These are phyloP conservation scores for Onychomys leucogaster DNA, from an alignment of 2,797 vertebrate genomes.

Conservation along the genomic window DNA sequence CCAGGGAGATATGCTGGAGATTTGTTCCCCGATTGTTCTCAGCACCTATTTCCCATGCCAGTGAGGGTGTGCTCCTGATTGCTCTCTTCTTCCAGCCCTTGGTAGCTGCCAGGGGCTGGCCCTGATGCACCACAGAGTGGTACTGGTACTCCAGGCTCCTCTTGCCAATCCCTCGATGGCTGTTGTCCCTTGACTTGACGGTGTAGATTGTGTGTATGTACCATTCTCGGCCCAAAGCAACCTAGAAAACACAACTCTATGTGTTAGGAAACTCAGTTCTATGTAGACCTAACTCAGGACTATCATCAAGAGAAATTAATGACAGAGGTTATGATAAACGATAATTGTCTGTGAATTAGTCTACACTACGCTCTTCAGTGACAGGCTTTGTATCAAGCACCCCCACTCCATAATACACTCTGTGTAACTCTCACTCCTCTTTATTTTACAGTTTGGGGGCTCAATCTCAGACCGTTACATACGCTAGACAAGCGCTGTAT, in stretches of 20 bases:
- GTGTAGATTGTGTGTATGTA: slow-evolving; percentile 97
- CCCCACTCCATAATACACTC: neutral
- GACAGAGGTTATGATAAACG: neutral
- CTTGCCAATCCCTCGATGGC: slow-evolving; percentile 93
- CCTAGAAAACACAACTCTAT: slow-evolving; percentile 87
- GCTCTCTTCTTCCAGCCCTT: slow-evolving; percentile 87
- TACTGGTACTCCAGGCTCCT: slow-evolving; percentile 91
- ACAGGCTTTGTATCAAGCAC: neutral
- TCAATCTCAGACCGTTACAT: neutral
- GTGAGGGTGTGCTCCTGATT: slow-evolving; percentile 77
- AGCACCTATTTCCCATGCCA: slow-evolving; percentile 89
- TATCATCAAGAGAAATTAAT: neutral
- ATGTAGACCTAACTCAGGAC: neutral
- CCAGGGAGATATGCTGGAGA: slow-evolving; percentile 94
- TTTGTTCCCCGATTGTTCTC: slow-evolving; percentile 95
- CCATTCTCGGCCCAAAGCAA: slow-evolving; percentile 95
- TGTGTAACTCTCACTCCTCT: neutral
- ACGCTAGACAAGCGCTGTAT: neutral
- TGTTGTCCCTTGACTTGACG: slow-evolving; percentile 92
- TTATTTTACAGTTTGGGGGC: neutral
- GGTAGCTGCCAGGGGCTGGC: slow-evolving; percentile 1
- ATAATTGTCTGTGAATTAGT: neutral
- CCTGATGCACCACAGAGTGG: slow-evolving; percentile 87
- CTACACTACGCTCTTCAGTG: neutral
- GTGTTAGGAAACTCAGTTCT: slow-evolving; percentile 10